Base-by-base conservation (phyloP, 2,888 invertebrate genomes). In the Rhodophaea formosa region DNA sequence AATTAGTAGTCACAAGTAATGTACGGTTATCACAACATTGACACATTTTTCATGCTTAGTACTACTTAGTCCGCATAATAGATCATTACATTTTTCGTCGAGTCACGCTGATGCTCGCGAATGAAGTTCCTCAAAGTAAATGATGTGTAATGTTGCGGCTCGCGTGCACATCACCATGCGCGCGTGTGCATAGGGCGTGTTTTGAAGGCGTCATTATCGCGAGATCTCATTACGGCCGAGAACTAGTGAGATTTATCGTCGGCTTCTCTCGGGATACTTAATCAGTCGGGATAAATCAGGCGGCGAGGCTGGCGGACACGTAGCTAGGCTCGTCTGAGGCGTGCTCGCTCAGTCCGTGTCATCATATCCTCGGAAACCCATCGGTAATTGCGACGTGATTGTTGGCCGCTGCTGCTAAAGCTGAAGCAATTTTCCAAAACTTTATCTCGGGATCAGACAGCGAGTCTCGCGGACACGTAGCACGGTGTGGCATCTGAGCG, bases 1-100 rank as follows among this genome's bases (percentile, higher is more conserved):
- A 51, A 51, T 51, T 15, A 51, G 15, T 8, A 7, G 16, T 8
- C 39, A 12, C 1, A 43, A n/a, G 7, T 46, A 58, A 45, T 45
- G 47, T 52, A 53, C 53, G 16, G 7, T 49, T 51, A 56, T 43
- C 35, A 35, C 12, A 39, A 56, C 56, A 57, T 43, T 46, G 42
- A 17, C 23, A 47, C 57, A 64, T 60, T 60, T 60, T 59, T 59
- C 58, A 58, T 59, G 52, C 35, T 51, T 17, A 35, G 17, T 51
- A 14, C 15, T 35, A 35, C 35, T 51, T 16, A 16, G 23, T 23
- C 23, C 23, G 17, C 46, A 23, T 29, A 10, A 35, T 51, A 12
- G 12, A 51, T 51, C 10, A 16, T 51, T 51, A 51, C 16, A 15
- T 1, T 51, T 17, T 35, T 35, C 12, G 0, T 14, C 30, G 30